These are phyloP conservation scores for Scartelaos histophorus DNA, from an alignment of 2,113 vertebrate species.

Conservation along the genomic window DNA sequence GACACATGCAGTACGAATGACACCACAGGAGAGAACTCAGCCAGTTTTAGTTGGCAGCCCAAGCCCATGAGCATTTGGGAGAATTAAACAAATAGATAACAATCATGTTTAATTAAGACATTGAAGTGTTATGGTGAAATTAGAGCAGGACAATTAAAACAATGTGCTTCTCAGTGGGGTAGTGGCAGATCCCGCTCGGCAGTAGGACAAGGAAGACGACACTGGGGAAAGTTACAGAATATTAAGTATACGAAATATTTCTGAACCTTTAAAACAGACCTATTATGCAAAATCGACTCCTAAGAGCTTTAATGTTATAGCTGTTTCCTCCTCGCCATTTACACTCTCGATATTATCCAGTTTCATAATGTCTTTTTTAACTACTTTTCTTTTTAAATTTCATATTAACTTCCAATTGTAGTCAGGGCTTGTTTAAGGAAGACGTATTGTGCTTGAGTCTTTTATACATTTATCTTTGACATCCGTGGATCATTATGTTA, in stretches of 20 bases:
- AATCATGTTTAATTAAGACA: constrained; percentile 65
- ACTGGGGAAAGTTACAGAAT: not conserved
- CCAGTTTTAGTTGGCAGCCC: constrained; percentile 56
- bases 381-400: no score
- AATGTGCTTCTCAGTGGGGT: constrained; percentile 20
- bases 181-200: constrained; percentile 14
- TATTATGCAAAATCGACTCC: no score
- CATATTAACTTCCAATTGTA: no score
- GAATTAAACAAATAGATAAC: constrained; percentile 60
- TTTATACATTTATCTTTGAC: no score
- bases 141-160: constrained; percentile 29
- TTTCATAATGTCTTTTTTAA: no score
- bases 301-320: no score
- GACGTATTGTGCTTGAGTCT: no score
- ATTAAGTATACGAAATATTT: not conserved
- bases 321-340: no score
- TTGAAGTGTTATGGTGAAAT: constrained; percentile 42
- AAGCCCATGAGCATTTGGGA: constrained; percentile 45
- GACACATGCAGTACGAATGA: not conserved
- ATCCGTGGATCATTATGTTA: no score
- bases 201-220: not conserved
- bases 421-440: no score
- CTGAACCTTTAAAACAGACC: no score
- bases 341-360: no score
- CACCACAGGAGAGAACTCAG: constrained; percentile 9